These are phyloP conservation scores for Pissodes strobi DNA, from an alignment of 1,140 invertebrate genomes.

Conservation along the genomic window DNA sequence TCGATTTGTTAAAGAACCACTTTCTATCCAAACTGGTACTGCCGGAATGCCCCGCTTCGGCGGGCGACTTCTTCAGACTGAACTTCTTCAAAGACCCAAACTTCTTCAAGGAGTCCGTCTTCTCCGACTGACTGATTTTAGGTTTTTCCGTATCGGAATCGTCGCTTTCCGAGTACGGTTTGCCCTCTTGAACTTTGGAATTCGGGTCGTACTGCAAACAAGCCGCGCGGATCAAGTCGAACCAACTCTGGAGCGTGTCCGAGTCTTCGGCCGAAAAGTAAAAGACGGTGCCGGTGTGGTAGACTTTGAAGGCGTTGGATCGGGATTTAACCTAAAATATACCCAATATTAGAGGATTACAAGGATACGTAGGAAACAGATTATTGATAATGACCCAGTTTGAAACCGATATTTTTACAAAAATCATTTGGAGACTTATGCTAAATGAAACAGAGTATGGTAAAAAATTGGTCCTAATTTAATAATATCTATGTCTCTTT, in stretches of 20 bases:
- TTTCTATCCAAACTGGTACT: slow-evolving; percentile 74
- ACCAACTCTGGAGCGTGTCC: slow-evolving; percentile 73
- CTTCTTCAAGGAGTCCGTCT: slow-evolving; percentile 53
- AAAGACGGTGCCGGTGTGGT: slow-evolving; percentile 84
- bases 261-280: slow-evolving; percentile 86
- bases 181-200: slow-evolving; percentile 50
- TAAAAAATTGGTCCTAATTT: no score
- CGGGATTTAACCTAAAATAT: slow-evolving; percentile 52
- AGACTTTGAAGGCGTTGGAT: slow-evolving; percentile 81
- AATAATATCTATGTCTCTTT: no score
- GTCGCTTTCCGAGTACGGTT: slow-evolving; percentile 81
- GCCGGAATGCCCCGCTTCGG: slow-evolving; percentile 47
- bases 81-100: slow-evolving; percentile 73
- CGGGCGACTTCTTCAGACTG: slow-evolving; percentile 58
- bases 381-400: no score
- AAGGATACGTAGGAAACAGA: no score
- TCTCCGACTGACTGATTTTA: slow-evolving; percentile 48
- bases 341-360: no score
- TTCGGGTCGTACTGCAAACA: slow-evolving; percentile 63
- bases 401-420: no score
- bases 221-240: slow-evolving; percentile 71
- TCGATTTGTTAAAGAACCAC: slow-evolving; percentile 63
- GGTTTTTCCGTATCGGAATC: slow-evolving; percentile 69
- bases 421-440: no score
- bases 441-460: no score